These are phyloP conservation scores for Ephialtes manifestator DNA, from an alignment of 2,888 invertebrate genomes.

Conservation along the genomic window DNA sequence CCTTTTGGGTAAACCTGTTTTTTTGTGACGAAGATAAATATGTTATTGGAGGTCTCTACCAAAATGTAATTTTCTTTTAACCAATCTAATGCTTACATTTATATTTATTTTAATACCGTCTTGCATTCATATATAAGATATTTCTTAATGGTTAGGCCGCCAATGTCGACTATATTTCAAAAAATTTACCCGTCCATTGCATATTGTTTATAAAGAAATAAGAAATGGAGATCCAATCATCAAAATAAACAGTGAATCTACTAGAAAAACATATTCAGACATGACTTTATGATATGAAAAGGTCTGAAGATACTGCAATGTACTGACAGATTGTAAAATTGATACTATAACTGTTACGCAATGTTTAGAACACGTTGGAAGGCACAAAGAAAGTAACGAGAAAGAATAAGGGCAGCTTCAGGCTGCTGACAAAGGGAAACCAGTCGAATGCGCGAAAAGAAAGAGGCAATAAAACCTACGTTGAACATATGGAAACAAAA, in stretches of 20 bases:
- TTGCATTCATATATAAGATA: too few relatives aligned
- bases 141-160: too few relatives aligned
- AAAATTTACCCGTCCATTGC: too few relatives aligned
- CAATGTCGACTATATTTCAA: too few relatives aligned
- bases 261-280: background rate
- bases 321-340: background rate
- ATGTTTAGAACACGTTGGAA: background rate
- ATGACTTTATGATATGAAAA: background rate
- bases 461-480: background rate
- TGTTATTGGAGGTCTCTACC: too few relatives aligned
- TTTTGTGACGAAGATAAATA: too few relatives aligned
- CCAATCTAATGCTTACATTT: too few relatives aligned
- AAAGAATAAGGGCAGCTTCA: slow-evolving; percentile 41
- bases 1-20: too few relatives aligned
- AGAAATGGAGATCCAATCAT: background rate
- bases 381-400: background rate
- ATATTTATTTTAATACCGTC: too few relatives aligned
- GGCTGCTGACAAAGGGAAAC: slow-evolving; percentile 18
- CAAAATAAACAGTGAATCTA: background rate
- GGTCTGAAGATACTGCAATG: background rate
- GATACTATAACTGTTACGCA: background rate
- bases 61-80: too few relatives aligned
- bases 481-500: background rate
- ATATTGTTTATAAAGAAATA: too few relatives aligned
- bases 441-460: slow-evolving; percentile 16